phyloP scores from a whole-genome alignment of 2,888 invertebrate species.

The Druceiella hillmani region DNA sequence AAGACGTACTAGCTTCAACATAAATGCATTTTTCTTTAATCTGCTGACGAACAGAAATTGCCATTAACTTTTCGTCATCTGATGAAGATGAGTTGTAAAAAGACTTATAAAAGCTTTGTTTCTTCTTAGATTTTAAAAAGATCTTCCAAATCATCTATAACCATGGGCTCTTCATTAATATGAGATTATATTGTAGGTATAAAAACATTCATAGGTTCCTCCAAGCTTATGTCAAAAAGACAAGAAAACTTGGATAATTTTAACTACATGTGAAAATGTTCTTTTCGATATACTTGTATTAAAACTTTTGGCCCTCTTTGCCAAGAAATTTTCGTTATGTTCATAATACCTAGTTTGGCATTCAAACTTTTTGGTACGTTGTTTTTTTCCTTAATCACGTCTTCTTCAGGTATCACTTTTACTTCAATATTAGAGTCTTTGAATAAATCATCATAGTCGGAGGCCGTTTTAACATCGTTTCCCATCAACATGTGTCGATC shows the following conservation, averaged over 20 bases:
- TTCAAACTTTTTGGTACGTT: slow-evolving; percentile 16
- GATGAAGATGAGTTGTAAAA: too few species aligned
- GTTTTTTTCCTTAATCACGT: slow-evolving; percentile 12
- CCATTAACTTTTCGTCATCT: too few species aligned
- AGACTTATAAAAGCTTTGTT: too few species aligned
- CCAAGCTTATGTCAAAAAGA: too few species aligned
- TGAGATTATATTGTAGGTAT: too few species aligned
- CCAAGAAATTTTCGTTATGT: slow-evolving; percentile 21
- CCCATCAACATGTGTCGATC: slow-evolving; percentile 21
- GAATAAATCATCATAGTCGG: slow-evolving; percentile 20
- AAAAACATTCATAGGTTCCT: too few species aligned
- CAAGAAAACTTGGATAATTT: too few species aligned
- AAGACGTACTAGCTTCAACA: too few species aligned
- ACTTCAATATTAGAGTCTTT: slow-evolving; percentile 17
- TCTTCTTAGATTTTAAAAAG: slow-evolving; percentile 13
- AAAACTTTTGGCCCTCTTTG: slow-evolving; percentile 14
- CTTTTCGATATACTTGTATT: slow-evolving; percentile 13
- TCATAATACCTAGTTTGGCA: slow-evolving; percentile 23
- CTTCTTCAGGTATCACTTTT: slow-evolving; percentile 16
- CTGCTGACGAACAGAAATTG: too few species aligned
- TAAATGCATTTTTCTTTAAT: too few species aligned
- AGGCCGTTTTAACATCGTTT: slow-evolving; percentile 19
- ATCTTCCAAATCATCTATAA: slow-evolving; percentile 13
- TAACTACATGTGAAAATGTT: slow-evolving; percentile 15
- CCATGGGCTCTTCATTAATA: slow-evolving; percentile 11